Evolutionary conservation across 2,888 invertebrate species (phyloP).

Genomic region (Himalopsyche tibetana): DNA sequence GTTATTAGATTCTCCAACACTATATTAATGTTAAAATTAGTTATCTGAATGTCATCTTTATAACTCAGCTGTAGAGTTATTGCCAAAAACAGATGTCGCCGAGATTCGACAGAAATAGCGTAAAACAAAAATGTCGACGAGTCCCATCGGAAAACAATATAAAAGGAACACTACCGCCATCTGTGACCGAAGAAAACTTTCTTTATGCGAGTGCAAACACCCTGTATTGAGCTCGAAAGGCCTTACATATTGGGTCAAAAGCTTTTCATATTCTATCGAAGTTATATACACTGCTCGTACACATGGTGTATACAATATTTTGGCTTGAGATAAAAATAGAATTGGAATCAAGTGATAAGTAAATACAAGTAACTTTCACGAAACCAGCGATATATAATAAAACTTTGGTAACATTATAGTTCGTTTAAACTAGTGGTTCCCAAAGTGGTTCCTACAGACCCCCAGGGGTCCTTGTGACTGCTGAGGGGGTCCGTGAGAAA

Average conservation of each 20-base stretch:
- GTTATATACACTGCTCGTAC: conserved; percentile 8
- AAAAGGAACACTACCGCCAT: conserved; percentile 45
- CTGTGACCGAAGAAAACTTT: conserved; percentile 41
- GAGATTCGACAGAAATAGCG: conserved; percentile 22
- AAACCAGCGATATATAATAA: too few relatives aligned
- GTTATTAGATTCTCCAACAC: neutral
- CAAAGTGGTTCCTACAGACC: too few relatives aligned
- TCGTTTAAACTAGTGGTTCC: too few relatives aligned
- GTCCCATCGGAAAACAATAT: conserved; percentile 48
- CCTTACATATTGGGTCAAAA: conserved; percentile 38
- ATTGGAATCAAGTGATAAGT: neutral
- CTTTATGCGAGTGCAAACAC: conserved; percentile 42
- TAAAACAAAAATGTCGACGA: conserved; percentile 32
- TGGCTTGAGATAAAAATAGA: neutral
- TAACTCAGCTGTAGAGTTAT: neutral
- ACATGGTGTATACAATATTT: conserved; percentile 3
- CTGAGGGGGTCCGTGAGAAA: too few relatives aligned
- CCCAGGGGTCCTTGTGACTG: too few relatives aligned
- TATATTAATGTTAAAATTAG: neutral
- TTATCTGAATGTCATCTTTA: neutral
- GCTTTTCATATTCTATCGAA: conserved; percentile 24
- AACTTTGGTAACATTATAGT: too few relatives aligned
- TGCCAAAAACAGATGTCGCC: conserved; percentile 1
- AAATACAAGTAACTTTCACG: too few relatives aligned
- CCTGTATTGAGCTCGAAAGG: conserved; percentile 38